Conservation (phyloP, 1,140 invertebrate species). For the Hyles euphorbiae region DNA sequence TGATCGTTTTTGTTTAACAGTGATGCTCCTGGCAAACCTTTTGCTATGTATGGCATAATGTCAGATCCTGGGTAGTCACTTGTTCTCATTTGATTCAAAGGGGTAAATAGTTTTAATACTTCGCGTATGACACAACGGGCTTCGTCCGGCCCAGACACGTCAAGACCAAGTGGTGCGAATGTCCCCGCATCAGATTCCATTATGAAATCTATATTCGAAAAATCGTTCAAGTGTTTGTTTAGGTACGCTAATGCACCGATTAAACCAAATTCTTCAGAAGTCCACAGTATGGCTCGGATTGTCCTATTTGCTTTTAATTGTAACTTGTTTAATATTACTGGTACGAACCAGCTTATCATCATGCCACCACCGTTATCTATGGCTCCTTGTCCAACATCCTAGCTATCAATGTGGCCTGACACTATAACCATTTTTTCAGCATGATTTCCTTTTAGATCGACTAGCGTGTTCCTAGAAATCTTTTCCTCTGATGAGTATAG, state of each 20-base stretch:
- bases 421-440: constrained; percentile 83
- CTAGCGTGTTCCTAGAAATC: constrained; percentile 83
- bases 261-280: constrained; percentile 85
- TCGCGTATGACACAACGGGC: constrained; percentile 80
- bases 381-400: constrained; percentile 92
- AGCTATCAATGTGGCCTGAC: constrained; percentile 91
- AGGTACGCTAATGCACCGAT: constrained; percentile 81
- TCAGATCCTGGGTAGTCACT: constrained; percentile 77
- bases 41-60: constrained; percentile 77
- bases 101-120: constrained; percentile 75
- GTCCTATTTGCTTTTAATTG: constrained; percentile 83
- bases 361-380: constrained; percentile 92
- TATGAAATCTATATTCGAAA: constrained; percentile 77
- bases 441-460: constrained; percentile 79
- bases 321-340: constrained; percentile 81
- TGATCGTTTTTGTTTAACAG: constrained; percentile 80
- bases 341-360: constrained; percentile 87
- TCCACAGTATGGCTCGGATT: constrained; percentile 87
- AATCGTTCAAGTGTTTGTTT: constrained; percentile 77
- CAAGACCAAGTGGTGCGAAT: constrained; percentile 83
- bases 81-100: constrained; percentile 65
- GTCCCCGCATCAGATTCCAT: constrained; percentile 91
- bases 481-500: constrained; percentile 61
- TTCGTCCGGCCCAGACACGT: constrained; percentile 74
- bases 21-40: constrained; percentile 81